Conservation (phyloP, 2,888 invertebrate species). For the Caradrina kadenii region DNA sequence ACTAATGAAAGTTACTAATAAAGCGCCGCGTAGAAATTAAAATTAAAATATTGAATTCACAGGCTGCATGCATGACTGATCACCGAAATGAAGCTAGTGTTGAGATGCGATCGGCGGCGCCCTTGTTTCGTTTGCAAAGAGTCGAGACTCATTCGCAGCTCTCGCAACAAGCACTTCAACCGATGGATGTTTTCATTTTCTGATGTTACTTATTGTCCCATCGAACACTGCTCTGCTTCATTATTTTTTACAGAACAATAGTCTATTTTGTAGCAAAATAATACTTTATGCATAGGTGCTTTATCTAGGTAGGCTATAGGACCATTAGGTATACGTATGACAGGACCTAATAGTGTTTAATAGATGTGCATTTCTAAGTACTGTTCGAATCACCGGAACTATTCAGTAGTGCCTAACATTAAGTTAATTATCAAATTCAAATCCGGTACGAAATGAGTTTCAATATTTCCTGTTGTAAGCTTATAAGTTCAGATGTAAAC, state of each 20-base stretch:
- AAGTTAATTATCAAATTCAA: background rate
- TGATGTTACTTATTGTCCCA: constrained; percentile 21
- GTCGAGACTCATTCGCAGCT: constrained; percentile 7
- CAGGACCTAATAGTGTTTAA: too few species aligned
- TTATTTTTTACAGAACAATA: background rate
- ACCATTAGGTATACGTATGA: too few species aligned
- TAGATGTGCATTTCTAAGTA: too few species aligned
- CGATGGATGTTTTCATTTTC: constrained; percentile 25
- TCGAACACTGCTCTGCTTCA: background rate
- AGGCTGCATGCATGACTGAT: background rate
- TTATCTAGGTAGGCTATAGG: too few species aligned
- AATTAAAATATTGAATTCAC: background rate
- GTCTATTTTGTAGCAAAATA: background rate
- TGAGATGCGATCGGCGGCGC: constrained; percentile 10
- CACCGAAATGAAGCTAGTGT: constrained; percentile 8
- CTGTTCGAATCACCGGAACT: too few species aligned
- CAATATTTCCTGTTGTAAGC: background rate
- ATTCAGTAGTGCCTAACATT: background rate
- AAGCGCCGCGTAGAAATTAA: background rate
- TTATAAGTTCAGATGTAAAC: background rate
- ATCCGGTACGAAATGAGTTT: constrained; percentile 1
- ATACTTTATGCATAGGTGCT: too few species aligned
- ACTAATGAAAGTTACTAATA: background rate
- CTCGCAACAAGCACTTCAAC: constrained; percentile 16
- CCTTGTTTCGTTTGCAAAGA: constrained; percentile 17